Base-by-base conservation (phyloP, 2,888 invertebrate genomes). In the Coleophora flavipennella region DNA sequence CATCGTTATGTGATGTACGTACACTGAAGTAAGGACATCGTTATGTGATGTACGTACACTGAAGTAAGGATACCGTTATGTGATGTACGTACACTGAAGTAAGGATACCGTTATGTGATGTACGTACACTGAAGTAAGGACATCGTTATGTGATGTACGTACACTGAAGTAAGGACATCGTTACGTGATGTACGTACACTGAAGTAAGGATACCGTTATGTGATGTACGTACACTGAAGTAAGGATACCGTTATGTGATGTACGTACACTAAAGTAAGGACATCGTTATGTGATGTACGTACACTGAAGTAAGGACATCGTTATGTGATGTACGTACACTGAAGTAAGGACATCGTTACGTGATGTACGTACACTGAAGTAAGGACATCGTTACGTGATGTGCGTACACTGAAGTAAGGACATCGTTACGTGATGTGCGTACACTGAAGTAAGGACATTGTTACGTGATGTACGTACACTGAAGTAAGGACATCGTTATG, bases 71-170 rank as follows among this genome's bases (percentile, higher is more conserved):
- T n/a, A n/a, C n/a, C n/a, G n/a, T 66, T 65, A 61, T 59, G 53
- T 60, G 52, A 46, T 6, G 20, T 20, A 20, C 20, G 6, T 6
- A 3, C 3, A 20, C 20, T 20, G 20, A n/a, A n/a, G n/a, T n/a
- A n/a, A n/a, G n/a, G n/a, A n/a, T n/a, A n/a, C n/a, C n/a, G n/a
- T 66, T 65, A 61, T 59, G 53, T 60, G 52, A 46, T 6, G 20
- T 20, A 20, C 20, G 6, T 6, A 3, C 3, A 20, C 20, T 20
- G 20, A n/a, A n/a, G n/a, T n/a, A n/a, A n/a, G n/a, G n/a, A n/a
- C n/a, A n/a, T n/a, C n/a, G n/a, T 66, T 65, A 61, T 59, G 53
- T 60, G 52, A 46, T 6, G 20, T 20, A 20, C 20, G 6, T 6
- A 3, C 3, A 20, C 20, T 20, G 20, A n/a, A n/a, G n/a, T n/a